Evolutionary conservation across 2,888 invertebrate species (phyloP), one percentile per base, ranked within the genome.

Genomic region (Erebia aethiops): DNA sequence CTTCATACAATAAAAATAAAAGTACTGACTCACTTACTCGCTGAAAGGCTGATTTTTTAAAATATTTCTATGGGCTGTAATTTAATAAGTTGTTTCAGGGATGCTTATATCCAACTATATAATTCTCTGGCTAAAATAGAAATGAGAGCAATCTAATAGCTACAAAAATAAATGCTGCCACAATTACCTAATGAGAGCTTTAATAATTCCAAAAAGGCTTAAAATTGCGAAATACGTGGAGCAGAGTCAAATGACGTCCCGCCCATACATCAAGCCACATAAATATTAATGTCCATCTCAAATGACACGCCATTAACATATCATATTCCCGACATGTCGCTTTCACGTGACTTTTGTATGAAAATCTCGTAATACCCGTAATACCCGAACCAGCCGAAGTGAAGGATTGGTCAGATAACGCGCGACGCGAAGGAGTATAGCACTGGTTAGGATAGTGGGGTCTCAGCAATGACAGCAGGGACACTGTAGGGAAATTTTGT

Each of bases 251-350:
- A 71, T 71, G 69, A 67, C 70, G 70, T 62, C n/a, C 63, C 68
- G 46, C 35, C 35, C 74, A 72, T 74, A 74, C 68, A 72, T 74
- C 72, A 72, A 64, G 46, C 46, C 46, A 57, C 57, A 74, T 74
- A 70, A 72, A 74, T 74, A 72, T 74, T 74, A 74, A 74, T 72
- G 70, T 71, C 60, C 67, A 67, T 77, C 76, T 78, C 77, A 76
- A 78, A 78, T 78, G 78, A 77, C 73, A 71, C 62, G 75, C 68
- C 74, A 75, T 78, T 78, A 76, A 74, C 76, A 76, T 78, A 77
- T 75, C 64, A 75, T 73, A 77, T 79, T 77, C 77, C 69, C 62
- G 74, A 77, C 77, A 77, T 78, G 78, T 76, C 71, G 63, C 72
- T 70, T 64, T 72, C 71, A 72, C 75, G 76, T 77, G 75, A 76